Percentiles rank a stretch among this genome's conserved stretches.
These are phyloP conservation scores for Bellardia bayeri DNA, from an alignment of 2,888 invertebrate genomes.

Conservation along the genomic window DNA sequence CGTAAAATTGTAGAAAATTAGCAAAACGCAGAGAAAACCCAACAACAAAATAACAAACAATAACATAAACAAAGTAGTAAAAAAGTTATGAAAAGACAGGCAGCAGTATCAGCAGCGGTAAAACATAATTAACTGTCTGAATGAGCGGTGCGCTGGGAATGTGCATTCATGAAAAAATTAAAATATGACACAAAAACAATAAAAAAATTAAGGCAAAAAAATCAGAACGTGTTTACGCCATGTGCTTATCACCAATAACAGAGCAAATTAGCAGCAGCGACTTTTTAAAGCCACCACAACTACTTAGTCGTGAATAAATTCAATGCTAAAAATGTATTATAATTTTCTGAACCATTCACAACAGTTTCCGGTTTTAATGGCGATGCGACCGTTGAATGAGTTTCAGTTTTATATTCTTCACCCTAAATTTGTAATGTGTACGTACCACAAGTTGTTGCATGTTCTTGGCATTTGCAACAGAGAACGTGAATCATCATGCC, in stretches of 20 bases:
- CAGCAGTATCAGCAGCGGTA: not conserved
- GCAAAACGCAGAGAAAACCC: conserved; percentile 5
- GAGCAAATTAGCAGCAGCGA: not conserved
- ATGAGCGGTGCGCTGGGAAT: conserved; percentile 22
- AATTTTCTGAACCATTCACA: conserved; percentile 44
- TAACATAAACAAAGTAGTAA: not conserved
- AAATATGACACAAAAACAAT: not conserved
- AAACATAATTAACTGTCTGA: conserved; percentile 1
- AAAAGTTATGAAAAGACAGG: not conserved
- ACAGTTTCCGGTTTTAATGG: conserved; percentile 56
- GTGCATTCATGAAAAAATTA: conserved; percentile 40
- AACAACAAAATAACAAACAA: not conserved
- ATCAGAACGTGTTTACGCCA: conserved; percentile 60
- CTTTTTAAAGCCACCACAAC: conserved; percentile 1
- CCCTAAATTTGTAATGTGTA: not conserved
- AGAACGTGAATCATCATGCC: conserved; percentile 11
- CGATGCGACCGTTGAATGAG: conserved; percentile 3
- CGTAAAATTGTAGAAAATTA: conserved; percentile 35
- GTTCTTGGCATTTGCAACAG: not conserved
- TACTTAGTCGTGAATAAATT: conserved; percentile 18
- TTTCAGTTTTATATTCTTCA: conserved; percentile 36
- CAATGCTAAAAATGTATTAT: conserved; percentile 44
- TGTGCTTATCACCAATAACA: conserved; percentile 42
- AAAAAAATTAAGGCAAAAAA: conserved; percentile 1
- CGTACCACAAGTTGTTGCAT: not conserved